Evolutionary conservation across 1,140 invertebrate genomes (phyloP).

Genomic region (Lucilia cuprina): DNA sequence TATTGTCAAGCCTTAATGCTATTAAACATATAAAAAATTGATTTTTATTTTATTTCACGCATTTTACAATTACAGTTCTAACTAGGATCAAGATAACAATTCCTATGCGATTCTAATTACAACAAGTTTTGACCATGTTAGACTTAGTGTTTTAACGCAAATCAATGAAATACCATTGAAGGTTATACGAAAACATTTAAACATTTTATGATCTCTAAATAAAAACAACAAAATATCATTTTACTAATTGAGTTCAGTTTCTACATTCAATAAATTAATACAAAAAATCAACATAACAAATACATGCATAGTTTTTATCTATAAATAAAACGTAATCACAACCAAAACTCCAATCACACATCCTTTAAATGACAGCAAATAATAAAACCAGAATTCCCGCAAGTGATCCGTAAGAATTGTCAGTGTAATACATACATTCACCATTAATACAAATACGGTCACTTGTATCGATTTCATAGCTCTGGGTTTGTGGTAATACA

Average conservation of each 20-base stretch:
- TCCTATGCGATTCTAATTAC: neutral
- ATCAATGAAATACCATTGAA: neutral
- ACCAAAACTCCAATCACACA: neutral
- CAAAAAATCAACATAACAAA: neutral
- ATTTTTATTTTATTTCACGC: too few species aligned
- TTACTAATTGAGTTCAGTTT: too few species aligned
- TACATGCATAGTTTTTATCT: neutral
- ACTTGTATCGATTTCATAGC: neutral
- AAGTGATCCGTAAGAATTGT: neutral
- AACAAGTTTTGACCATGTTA: neutral
- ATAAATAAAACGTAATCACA: neutral
- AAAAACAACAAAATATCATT: too few species aligned
- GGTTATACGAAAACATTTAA: neutral
- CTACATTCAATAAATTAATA: neutral
- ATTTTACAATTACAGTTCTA: too few species aligned
- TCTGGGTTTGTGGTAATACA: neutral
- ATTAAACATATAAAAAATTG: too few species aligned
- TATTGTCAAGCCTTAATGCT: too few species aligned
- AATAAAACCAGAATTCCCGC: neutral
- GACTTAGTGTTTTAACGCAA: neutral
- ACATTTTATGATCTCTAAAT: neutral
- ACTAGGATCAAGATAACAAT: neutral
- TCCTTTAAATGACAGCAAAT: neutral
- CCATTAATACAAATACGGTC: too few species aligned
- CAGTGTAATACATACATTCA: neutral